Percentiles rank a stretch among this genome's conserved stretches.
Evolutionary conservation across 64 coral and sea anemone genomes (phyloP).

Genomic region (Dendronephthya gigantea): DNA sequence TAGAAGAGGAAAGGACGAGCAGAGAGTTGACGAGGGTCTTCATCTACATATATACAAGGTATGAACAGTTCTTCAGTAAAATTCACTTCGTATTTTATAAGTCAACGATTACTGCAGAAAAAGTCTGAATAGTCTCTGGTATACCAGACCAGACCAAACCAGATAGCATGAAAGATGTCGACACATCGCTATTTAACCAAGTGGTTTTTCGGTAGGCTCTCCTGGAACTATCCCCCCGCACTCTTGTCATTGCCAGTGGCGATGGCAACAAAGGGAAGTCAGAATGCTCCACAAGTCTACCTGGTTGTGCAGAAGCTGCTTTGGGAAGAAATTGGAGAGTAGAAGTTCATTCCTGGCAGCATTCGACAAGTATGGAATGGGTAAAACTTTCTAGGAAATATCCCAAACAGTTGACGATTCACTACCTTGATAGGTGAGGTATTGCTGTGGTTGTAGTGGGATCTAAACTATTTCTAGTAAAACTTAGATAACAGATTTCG

Average conservation of each 20-base stretch:
- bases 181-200: neutral
- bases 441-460: neutral
- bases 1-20: conserved; percentile 93
- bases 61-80: neutral
- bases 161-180: no score
- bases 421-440: neutral
- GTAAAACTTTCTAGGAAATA: neutral
- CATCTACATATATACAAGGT: conserved; percentile 99
- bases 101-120: no score
- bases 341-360: conserved; percentile 1
- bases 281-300: conserved; percentile 3
- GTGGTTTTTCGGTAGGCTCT: neutral
- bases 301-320: neutral
- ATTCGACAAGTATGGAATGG: neutral
- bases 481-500: no score
- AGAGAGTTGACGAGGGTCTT: conserved; percentile 89
- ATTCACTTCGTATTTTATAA: no score
- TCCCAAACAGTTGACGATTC: neutral
- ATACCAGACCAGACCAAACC: no score
- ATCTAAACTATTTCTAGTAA: no score
- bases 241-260: neutral
- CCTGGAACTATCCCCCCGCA: neutral
- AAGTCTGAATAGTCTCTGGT: no score
- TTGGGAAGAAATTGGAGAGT: neutral
- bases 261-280: conserved; percentile 5